Base-by-base conservation (phyloP, 2,797 vertebrate genomes). In the Cryptoblepharus egeriae region DNA sequence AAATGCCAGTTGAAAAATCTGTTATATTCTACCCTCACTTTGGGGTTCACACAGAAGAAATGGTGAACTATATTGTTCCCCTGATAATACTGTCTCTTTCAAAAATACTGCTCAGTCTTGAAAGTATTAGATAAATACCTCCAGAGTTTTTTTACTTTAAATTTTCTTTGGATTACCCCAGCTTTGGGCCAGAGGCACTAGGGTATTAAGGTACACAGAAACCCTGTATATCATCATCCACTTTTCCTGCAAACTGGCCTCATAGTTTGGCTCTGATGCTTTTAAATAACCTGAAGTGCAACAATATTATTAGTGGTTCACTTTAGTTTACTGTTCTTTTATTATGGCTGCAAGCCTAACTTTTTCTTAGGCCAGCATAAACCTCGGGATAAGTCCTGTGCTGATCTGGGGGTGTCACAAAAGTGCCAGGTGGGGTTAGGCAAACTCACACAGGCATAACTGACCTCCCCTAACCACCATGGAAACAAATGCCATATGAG, bases 231-330 rank as follows among this genome's bases (percentile, higher is more conserved):
- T 58, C n/a, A 35, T 67, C 64, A 58, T 52, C 58, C 42, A 69
- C 26, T 57, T 69, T 57, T 52, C 28, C 26, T 24, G 5, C 15
- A 39, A 58, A 5, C 28, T 37, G n/a, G 12, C 49, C 10, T 32
- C 26, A n/a, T 9, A 67, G 15, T 57, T 28, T 79, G 52, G 55
- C 35, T n/a, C 65, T 69, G 64, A 35, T 22, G 16, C 18, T 64
- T 68, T 75, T 64, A 76, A 73, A 73, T 18, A 75, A 68, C 11
- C 18, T 67, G 22, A 78, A 78, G 24, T 24, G 15, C 32, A 16
- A 35, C 45, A 55, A 26, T 32, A 80, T 80, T 45, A 80, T 80
- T 57, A 71, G 39, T 80, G 78, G 57, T n/a, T 13, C 28, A 26
- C 32, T 71, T 70, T 45, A 32, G 57, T 61, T 70, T n/a, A 49